Evolutionary conservation across 2,113 vertebrate genomes (phyloP).

Genomic region (Melanerpes aurifrons): DNA sequence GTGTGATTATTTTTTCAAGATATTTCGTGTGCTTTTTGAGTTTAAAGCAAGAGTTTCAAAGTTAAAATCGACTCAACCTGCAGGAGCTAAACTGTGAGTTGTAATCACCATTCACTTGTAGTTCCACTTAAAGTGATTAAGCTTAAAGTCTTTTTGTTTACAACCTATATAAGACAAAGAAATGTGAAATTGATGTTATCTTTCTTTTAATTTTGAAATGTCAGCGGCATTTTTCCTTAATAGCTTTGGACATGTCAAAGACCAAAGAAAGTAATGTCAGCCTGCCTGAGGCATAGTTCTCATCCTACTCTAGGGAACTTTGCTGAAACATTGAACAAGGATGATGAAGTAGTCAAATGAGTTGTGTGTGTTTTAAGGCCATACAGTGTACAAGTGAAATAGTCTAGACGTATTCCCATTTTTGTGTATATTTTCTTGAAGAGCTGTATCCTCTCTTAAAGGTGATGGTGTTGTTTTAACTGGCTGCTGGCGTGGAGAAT

Average conservation of each 20-base stretch:
- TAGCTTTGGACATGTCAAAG: constrained; percentile 29
- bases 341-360: constrained; percentile 28
- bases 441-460: neutral
- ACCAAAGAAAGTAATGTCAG: constrained; percentile 28
- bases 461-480: neutral
- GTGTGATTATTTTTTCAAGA: neutral
- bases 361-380: neutral
- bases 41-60: neutral
- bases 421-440: neutral
- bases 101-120: neutral
- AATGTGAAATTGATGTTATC: constrained; percentile 25
- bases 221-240: constrained; percentile 21
- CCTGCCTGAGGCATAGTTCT: constrained; percentile 33
- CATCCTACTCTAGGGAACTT: constrained; percentile 34
- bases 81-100: neutral
- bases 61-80: neutral
- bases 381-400: neutral
- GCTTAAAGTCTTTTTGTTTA: constrained; percentile 29
- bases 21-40: neutral
- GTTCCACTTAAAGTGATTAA: neutral
- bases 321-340: neutral
- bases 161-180: neutral
- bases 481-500: neutral
- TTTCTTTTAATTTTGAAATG: constrained; percentile 32
- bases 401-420: neutral